Conservation (phyloP, 1,140 invertebrate genomes). For the Temnothorax curvispinosus region DNA sequence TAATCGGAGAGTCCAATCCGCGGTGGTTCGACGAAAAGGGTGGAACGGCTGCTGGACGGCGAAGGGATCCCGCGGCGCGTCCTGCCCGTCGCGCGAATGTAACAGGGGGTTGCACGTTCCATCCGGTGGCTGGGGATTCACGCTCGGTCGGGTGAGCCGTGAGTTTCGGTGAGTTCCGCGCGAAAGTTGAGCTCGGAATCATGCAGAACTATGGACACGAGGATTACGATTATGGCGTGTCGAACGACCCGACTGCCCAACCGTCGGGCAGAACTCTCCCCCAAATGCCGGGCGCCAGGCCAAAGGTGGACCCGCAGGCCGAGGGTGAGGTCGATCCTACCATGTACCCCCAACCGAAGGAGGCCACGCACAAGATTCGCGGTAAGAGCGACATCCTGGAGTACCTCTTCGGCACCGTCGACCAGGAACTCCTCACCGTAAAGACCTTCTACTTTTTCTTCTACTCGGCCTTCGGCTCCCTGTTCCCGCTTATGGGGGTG, state of each 20-base stretch:
- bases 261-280: constrained; percentile 66
- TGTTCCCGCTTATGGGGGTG: constrained; percentile 99
- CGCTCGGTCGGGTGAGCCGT: neutral
- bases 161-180: neutral
- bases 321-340: constrained; percentile 91
- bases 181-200: constrained; percentile 5
- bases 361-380: constrained; percentile 95
- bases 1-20: constrained; percentile 28
- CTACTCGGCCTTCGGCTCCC: constrained; percentile 99
- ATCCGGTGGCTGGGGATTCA: neutral
- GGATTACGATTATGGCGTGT: constrained; percentile 77
- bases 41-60: constrained; percentile 22
- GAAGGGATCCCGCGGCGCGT: neutral
- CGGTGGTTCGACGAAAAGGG: neutral
- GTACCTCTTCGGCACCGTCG: constrained; percentile 92
- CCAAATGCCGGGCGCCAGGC: constrained; percentile 84
- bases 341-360: constrained; percentile 93
- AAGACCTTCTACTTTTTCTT: constrained; percentile 99
- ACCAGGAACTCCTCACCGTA: constrained; percentile 96
- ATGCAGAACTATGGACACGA: constrained; percentile 83
- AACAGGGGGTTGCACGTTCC: neutral
- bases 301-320: constrained; percentile 91
- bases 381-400: constrained; percentile 94
- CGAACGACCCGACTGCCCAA: neutral
- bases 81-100: neutral